Evolutionary conservation across 2,797 vertebrate species (phyloP).

Genomic region (Danio jaintianensis): DNA sequence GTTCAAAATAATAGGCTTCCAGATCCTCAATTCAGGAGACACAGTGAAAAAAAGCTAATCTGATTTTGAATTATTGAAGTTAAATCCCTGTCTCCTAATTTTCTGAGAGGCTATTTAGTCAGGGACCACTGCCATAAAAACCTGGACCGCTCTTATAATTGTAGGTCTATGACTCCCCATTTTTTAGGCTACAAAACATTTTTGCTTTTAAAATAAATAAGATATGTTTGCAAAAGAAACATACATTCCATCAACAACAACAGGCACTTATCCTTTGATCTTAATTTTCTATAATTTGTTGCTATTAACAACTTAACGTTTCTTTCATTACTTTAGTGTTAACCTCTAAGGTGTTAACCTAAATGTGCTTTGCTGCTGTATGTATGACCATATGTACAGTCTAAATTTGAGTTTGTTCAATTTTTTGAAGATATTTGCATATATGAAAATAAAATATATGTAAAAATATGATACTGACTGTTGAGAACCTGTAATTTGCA

Average conservation of each 20-base stretch:
- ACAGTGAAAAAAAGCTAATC: not conserved
- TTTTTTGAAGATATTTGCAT: no score
- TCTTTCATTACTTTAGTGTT: not conserved
- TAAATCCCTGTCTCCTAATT: conserved; percentile 7
- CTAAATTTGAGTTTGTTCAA: no score
- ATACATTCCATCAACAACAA: not conserved
- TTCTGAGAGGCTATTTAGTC: conserved; percentile 1
- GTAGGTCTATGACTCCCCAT: not conserved
- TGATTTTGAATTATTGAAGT: conserved; percentile 16
- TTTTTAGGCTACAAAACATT: not conserved
- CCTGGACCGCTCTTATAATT: not conserved
- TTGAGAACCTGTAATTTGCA: no score
- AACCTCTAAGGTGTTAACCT: not conserved
- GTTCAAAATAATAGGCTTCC: conserved; percentile 12
- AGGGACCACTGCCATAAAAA: conserved; percentile 31
- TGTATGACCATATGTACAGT: not conserved
- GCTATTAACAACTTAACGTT: not conserved
- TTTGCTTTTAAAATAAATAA: conserved; percentile 10
- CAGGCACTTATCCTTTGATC: conserved; percentile 2
- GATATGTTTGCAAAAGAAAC: conserved; percentile 6
- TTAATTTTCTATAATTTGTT: no score
- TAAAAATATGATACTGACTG: no score
- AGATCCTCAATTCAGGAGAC: conserved; percentile 7
- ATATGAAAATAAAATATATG: no score
- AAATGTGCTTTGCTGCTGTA: not conserved